phyloP scores from a whole-genome alignment of 1,140 invertebrate genomes.

The Drosophila melanica region DNA sequence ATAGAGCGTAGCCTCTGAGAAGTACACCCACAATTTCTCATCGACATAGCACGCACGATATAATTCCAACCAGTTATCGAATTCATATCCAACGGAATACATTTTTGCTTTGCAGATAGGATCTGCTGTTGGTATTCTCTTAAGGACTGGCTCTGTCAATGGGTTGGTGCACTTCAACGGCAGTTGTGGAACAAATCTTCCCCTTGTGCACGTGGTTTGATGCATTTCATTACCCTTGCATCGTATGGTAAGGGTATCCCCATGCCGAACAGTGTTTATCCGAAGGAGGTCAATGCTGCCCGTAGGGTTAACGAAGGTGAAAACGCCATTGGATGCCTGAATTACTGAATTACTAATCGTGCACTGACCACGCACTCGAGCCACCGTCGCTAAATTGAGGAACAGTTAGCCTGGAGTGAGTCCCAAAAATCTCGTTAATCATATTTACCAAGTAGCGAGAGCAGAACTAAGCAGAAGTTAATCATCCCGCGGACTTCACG shows the following conservation, averaged over 20 bases:
- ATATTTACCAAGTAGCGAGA: background rate
- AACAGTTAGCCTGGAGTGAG: background rate
- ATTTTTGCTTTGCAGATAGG: constrained; percentile 2
- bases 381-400: background rate
- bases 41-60: constrained; percentile 22
- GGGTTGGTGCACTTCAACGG: background rate
- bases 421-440: background rate
- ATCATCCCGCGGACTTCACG: background rate
- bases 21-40: background rate
- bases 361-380: background rate
- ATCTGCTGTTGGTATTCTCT: background rate
- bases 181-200: background rate
- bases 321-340: background rate
- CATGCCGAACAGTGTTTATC: background rate
- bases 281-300: background rate
- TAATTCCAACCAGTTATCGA: constrained; percentile 21
- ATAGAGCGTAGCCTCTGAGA: constrained; percentile 11
- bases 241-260: background rate
- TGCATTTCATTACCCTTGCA: background rate
- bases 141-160: background rate
- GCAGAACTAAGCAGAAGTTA: background rate
- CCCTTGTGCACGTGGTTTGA: background rate
- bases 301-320: background rate
- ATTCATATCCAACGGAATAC: constrained; percentile 18
- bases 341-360: background rate